Percentiles rank a stretch among this genome's conserved stretches.
These are phyloP conservation scores for Pristiophorus japonicus DNA, from an alignment of 2,113 vertebrate species.

Conservation along the genomic window DNA sequence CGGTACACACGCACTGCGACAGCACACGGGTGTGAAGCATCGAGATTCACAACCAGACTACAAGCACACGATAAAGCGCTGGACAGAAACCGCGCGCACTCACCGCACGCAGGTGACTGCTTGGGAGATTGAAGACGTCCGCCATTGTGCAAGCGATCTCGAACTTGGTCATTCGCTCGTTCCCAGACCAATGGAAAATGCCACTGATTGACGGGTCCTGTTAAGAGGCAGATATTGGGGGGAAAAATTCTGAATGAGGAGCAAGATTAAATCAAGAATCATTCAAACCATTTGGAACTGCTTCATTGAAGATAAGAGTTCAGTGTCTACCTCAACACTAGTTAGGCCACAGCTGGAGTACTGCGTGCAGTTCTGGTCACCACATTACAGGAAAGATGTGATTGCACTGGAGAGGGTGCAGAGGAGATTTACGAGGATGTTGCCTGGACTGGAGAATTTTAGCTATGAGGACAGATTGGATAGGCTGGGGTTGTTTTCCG, in stretches of 20 bases:
- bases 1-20: too few species aligned
- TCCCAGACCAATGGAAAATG: conserved; percentile 86
- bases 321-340: neutral
- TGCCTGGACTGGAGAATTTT: too few species aligned
- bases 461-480: too few species aligned
- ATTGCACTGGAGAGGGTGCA: too few species aligned
- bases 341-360: too few species aligned
- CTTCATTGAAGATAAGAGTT: neutral
- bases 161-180: conserved; percentile 94
- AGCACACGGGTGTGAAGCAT: too few species aligned
- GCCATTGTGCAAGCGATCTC: conserved; percentile 88
- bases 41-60: too few species aligned
- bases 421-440: too few species aligned
- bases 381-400: too few species aligned
- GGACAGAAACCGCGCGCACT: conserved; percentile 43
- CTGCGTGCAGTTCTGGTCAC: too few species aligned
- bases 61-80: neutral
- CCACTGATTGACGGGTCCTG: conserved; percentile 81
- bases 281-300: neutral
- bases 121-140: conserved; percentile 84
- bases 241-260: neutral
- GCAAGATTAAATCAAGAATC: neutral
- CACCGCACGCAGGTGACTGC: conserved; percentile 81
- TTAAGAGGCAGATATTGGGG: neutral
- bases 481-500: too few species aligned